Base-by-base conservation (phyloP, 2,113 vertebrate genomes). In the Podarcis muralis region DNA sequence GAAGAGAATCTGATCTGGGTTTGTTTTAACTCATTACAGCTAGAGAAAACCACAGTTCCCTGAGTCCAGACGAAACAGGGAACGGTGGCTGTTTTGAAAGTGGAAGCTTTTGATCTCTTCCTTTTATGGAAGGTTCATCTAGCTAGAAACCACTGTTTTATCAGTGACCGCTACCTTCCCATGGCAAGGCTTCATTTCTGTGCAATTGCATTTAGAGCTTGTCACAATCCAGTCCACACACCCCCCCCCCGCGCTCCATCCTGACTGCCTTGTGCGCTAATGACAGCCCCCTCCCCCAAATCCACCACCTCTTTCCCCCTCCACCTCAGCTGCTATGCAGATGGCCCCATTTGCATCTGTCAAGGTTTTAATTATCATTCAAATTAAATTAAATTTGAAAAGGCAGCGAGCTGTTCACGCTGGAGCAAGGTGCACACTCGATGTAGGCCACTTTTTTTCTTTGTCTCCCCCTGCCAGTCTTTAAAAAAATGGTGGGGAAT, bases 281-380 rank as follows among this genome's bases (percentile, higher is more conserved):
- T 5, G 62, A 9, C 20, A 3, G 81, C 81, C 65, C 25, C 25
- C 32, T 27, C 30, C 13, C n/a, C 16, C 15, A 23, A 3, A 7
- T 7, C 22, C 75, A 8, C n/a, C 15, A 23, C 3, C 81, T 62
- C 48, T 53, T 53, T 62, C 59, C 59, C 59, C 59, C 59, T 62
- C 62, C 3, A 7, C 16, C 72, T 75, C 71, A 90, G 95, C n/a
- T 8, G 83, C 94, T 83, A 88, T 95, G 89, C 97, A 97, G 95
- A 97, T 96, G 96, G 96, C 93, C 48, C 53, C 74, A 86, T 94
- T 94, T 95, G 94, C 94, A 95, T 97, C 96, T 93, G 92, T 90
- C 93, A 94, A 93, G 94, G 92, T 94, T 95, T 95, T 95, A 94
- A 90, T 96, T 96, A 95, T 97, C 96, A 97, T 97, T 97, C 96